phyloP scores from a whole-genome alignment of 2,797 vertebrate species.

The Amphiprion clarkii region DNA sequence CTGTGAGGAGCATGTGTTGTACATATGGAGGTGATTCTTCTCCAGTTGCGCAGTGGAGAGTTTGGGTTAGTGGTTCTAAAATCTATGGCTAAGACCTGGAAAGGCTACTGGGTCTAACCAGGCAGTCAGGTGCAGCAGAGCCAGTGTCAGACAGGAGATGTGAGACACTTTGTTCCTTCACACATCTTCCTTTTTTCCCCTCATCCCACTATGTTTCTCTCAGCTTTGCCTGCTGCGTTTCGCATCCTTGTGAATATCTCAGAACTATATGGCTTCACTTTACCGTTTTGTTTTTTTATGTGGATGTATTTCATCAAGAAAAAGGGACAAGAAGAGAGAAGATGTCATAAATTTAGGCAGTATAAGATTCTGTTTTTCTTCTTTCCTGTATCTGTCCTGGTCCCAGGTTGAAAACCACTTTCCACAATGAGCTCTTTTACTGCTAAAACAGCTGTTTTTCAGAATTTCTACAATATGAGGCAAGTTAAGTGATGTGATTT shows the following conservation, averaged over 20 bases:
- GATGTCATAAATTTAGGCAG: not conserved
- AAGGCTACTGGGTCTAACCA: constrained; percentile 14
- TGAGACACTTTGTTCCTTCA: constrained; percentile 19
- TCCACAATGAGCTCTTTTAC: not conserved
- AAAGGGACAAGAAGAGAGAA: not conserved
- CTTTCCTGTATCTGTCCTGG: not conserved
- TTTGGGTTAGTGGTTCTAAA: constrained; percentile 29
- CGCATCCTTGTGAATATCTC: not conserved
- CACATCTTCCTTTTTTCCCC: constrained; percentile 11
- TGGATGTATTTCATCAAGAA: not conserved
- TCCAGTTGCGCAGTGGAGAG: constrained; percentile 18
- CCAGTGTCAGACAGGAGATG: constrained; percentile 37
- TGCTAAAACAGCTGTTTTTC: not conserved
- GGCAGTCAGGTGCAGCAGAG: constrained; percentile 54
- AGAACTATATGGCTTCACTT: not conserved
- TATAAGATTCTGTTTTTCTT: not conserved
- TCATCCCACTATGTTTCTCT: constrained; percentile 6
- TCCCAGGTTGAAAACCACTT: not conserved
- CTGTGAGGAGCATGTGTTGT: constrained; percentile 64
- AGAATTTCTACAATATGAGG: not conserved
- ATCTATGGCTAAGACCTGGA: constrained; percentile 34
- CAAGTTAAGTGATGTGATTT: not conserved
- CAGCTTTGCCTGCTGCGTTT: not conserved
- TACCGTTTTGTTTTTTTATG: not conserved
- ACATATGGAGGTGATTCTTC: constrained; percentile 71